These are phyloP conservation scores for Corvus hawaiiensis DNA, from an alignment of 2,113 vertebrate species.

Conservation along the genomic window DNA sequence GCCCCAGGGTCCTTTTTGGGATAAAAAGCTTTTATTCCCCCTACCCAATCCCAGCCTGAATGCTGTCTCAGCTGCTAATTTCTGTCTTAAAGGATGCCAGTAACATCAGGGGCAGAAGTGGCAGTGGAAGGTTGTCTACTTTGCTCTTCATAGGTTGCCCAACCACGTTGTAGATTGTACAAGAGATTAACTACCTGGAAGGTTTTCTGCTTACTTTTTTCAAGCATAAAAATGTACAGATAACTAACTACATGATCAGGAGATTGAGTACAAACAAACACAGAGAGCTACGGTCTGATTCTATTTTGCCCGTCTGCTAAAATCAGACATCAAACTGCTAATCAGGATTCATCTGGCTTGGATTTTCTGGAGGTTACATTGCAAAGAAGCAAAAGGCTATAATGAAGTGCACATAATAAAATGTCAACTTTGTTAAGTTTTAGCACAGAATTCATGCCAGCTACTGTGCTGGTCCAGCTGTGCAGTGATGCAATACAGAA, in stretches of 20 bases:
- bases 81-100: neutral
- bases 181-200: neutral
- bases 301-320: neutral
- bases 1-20: neutral
- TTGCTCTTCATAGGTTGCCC: neutral
- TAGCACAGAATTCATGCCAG: neutral
- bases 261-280: neutral
- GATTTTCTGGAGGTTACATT: neutral
- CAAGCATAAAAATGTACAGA: neutral
- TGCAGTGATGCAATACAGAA: neutral
- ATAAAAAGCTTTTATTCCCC: neutral
- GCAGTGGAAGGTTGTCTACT: neutral
- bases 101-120: neutral
- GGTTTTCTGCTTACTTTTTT: neutral
- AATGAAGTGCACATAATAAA: neutral
- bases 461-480: neutral
- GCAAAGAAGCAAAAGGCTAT: neutral
- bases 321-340: neutral
- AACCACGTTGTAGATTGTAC: neutral
- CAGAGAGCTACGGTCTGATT: neutral
- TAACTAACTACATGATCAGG: neutral
- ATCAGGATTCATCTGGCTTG: neutral
- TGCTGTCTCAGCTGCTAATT: neutral
- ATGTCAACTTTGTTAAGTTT: neutral
- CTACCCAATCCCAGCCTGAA: neutral